Conservation (phyloP, 2,888 invertebrate species). For the Myopa tessellatipennis region DNA sequence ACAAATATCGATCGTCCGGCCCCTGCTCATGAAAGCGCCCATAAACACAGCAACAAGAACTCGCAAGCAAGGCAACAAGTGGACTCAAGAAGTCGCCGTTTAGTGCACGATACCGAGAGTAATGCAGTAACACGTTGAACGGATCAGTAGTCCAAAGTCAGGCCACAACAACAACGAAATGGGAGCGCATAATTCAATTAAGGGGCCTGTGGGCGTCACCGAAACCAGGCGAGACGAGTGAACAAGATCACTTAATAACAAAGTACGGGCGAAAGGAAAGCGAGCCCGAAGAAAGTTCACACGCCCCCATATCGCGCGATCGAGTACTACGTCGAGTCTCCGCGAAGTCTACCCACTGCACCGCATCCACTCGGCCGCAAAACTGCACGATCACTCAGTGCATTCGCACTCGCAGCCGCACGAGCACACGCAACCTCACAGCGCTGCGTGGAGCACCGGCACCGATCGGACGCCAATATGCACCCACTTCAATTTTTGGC, state of each 20-base stretch:
- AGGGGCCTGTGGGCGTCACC: conserved; percentile 51
- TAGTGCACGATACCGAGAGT: no score
- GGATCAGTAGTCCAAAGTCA: no score
- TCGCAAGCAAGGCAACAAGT: conserved; percentile 11
- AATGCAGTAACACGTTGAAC: no score
- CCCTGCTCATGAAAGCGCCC: background rate
- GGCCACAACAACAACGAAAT: conserved; percentile 14
- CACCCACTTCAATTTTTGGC: conserved; percentile 46
- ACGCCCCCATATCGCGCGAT: conserved; percentile 35
- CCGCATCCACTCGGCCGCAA: background rate
- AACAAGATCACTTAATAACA: conserved; percentile 42
- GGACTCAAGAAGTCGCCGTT: background rate
- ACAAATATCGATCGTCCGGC: conserved; percentile 27
- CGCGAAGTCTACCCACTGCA: conserved; percentile 32
- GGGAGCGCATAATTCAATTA: conserved; percentile 57
- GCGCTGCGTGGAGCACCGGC: background rate
- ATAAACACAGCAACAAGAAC: conserved; percentile 8
- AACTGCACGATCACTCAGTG: conserved; percentile 1
- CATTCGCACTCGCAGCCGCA: background rate
- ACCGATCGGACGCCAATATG: conserved; percentile 32
- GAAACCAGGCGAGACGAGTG: conserved; percentile 44
- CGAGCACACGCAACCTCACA: background rate
- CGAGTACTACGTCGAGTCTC: conserved; percentile 9
- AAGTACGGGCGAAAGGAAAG: conserved; percentile 8
- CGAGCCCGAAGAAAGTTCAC: conserved; percentile 27